phyloP scores from a whole-genome alignment of 1,140 invertebrate species.

The Dendroctonus valens region DNA sequence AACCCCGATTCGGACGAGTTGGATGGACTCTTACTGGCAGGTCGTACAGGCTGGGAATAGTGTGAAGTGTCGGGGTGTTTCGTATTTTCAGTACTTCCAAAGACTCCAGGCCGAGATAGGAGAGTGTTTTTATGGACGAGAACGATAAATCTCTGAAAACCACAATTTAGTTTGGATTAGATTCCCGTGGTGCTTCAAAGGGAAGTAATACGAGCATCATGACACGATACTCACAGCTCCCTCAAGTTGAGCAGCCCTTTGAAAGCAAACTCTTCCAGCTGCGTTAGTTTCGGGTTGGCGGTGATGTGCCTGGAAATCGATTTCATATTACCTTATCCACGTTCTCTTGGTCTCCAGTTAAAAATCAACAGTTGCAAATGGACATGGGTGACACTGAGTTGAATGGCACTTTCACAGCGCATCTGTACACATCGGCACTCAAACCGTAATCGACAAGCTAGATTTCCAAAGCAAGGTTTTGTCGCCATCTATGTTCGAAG shows the following conservation, averaged over 20 bases:
- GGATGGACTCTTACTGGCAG: slow-evolving; percentile 60
- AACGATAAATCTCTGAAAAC: slow-evolving; percentile 68
- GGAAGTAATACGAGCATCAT: too few relatives aligned
- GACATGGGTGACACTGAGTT: too few relatives aligned
- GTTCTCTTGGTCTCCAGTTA: neutral
- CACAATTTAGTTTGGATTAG: neutral
- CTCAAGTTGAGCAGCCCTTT: slow-evolving; percentile 60
- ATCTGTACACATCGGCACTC: too few relatives aligned
- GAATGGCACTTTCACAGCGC: too few relatives aligned
- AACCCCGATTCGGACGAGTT: neutral
- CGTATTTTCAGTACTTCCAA: slow-evolving; percentile 70
- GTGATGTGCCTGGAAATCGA: slow-evolving; percentile 62
- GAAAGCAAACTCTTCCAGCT: slow-evolving; percentile 65
- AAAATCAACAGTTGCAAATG: neutral
- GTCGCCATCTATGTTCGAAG: too few relatives aligned
- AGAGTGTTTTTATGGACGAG: slow-evolving; percentile 70
- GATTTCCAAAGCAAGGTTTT: too few relatives aligned
- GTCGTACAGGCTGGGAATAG: slow-evolving; percentile 80
- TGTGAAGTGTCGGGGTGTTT: slow-evolving; percentile 69
- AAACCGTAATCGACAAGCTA: too few relatives aligned
- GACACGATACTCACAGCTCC: slow-evolving; percentile 58
- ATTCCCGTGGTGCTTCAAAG: slow-evolving; percentile 1
- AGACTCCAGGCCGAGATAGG: slow-evolving; percentile 68
- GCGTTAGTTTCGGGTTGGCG: slow-evolving; percentile 61
- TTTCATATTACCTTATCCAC: neutral